Evolutionary conservation across 2,797 vertebrate genomes (phyloP).

Genomic region (Pogonophryne albipinna): DNA sequence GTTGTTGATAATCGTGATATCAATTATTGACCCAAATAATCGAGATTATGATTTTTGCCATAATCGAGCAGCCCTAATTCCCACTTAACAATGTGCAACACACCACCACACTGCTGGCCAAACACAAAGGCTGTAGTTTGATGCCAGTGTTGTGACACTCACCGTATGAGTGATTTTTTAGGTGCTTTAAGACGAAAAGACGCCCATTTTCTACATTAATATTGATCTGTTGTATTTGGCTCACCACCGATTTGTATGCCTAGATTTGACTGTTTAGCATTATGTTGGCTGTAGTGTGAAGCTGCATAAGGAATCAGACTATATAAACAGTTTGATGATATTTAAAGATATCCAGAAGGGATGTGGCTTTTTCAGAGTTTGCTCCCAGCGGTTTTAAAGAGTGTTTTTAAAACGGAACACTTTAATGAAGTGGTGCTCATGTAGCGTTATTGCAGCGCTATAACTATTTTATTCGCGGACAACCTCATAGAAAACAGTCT

Average conservation of each 20-base stretch:
- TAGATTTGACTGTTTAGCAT: neutral
- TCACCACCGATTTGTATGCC: too few relatives aligned
- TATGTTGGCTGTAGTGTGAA: constrained; percentile 7
- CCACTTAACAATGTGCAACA: neutral
- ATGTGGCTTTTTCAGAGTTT: constrained; percentile 1
- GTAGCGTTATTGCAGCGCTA: neutral
- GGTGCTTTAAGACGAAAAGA: neutral
- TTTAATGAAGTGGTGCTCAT: constrained; percentile 34
- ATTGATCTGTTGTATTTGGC: too few relatives aligned
- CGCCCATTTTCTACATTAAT: neutral
- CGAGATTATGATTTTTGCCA: too few relatives aligned
- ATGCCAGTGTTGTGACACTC: neutral
- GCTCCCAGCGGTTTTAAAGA: constrained; percentile 38
- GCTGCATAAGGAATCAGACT: constrained; percentile 5
- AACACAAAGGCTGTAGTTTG: neutral
- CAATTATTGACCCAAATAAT: too few relatives aligned
- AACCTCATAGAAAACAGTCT: neutral
- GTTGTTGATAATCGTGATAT: too few relatives aligned
- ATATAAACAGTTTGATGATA: constrained; percentile 60
- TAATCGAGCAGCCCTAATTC: neutral
- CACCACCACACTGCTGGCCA: constrained; percentile 1
- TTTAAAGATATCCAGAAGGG: constrained; percentile 26
- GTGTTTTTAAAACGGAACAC: constrained; percentile 44
- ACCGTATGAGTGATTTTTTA: neutral
- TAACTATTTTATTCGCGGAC: constrained; percentile 3